These are phyloP conservation scores for Callimorpha dominula DNA, from an alignment of 2,888 invertebrate species.

Conservation along the genomic window DNA sequence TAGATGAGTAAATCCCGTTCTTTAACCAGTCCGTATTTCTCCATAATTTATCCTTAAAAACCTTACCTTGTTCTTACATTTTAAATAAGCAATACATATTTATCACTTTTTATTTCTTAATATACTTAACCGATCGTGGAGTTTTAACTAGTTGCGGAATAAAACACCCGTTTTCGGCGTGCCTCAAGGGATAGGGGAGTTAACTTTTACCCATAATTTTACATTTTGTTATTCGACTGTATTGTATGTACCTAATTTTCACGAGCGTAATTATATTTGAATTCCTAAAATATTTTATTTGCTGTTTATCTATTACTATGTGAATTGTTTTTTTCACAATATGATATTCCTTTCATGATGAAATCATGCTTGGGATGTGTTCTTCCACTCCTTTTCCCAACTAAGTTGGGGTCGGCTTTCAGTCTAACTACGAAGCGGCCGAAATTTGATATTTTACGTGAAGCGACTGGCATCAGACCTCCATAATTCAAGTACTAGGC, in stretches of 20 bases:
- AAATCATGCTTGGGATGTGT: too few relatives aligned
- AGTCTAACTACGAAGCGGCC: too few relatives aligned
- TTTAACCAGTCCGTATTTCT: neutral
- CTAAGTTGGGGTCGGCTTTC: too few relatives aligned
- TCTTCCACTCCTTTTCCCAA: too few relatives aligned
- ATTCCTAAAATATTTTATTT: neutral
- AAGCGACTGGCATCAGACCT: too few relatives aligned
- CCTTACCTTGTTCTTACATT: neutral
- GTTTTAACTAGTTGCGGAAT: conserved; percentile 41
- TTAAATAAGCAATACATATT: conserved; percentile 1
- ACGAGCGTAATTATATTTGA: neutral
- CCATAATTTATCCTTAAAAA: neutral
- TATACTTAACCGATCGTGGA: conserved; percentile 24
- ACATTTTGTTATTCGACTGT: conserved; percentile 57
- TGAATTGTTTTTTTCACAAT: neutral
- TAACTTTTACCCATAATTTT: conserved; percentile 68
- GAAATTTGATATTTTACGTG: too few relatives aligned
- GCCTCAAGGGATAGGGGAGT: conserved; percentile 51
- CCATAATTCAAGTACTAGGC: too few relatives aligned
- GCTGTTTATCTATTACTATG: neutral
- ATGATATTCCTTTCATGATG: neutral
- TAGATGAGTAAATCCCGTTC: neutral
- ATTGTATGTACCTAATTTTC: conserved; percentile 7
- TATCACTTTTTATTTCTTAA: conserved; percentile 18
- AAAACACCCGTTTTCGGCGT: conserved; percentile 50